Evolutionary conservation across 2,888 invertebrate genomes (phyloP), one percentile per base, ranked within the genome.

Genomic region (Rhogogaster chlorosoma): DNA sequence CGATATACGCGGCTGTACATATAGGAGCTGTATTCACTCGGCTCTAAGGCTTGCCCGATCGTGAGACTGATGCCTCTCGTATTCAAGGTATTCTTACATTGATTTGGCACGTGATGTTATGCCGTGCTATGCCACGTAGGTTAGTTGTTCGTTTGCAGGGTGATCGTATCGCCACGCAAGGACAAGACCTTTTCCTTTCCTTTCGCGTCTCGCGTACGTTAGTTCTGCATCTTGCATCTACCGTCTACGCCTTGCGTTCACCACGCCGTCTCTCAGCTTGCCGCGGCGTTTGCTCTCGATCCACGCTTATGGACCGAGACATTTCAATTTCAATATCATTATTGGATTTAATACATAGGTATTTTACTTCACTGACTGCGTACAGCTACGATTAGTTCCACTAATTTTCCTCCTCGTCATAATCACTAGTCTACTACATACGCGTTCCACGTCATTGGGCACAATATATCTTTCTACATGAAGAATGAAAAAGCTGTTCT

Each of bases 1-100:
- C 29, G 29, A 29, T 38, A 15, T 45, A 45, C 83, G 26, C 42
- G 29, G 64, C 15, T 22, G 78, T 38, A 77, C 26, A 53, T 53
- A 53, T 53, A 53, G 53, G 53, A 53, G 53, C 53, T 53, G 53
- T 53, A 83, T 83, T 70, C 64, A 83, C 83, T 67, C 45, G 67
- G 32, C 45, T 67, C 67, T n/a, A 36, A 67, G 38, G 22, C 67
- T 67, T n/a, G 18, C 26, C 53, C 45, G 64, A 83, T 83, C 83
- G 83, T 83, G 83, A 83, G 83, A 83, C 67, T 70, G 83, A 70
- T 83, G 83, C 86, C 86, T 84, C 64, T 45, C 67, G 84, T 85
- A 85, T 78, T 86, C 88, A 83, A 86, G 84, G 84, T 86, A 88
- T 88, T 88, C 88, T 86, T 87, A 88, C 88, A 88, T 85, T 88